Conservation (phyloP, 1,140 invertebrate genomes). For the Carcinoscorpius rotundicauda region DNA sequence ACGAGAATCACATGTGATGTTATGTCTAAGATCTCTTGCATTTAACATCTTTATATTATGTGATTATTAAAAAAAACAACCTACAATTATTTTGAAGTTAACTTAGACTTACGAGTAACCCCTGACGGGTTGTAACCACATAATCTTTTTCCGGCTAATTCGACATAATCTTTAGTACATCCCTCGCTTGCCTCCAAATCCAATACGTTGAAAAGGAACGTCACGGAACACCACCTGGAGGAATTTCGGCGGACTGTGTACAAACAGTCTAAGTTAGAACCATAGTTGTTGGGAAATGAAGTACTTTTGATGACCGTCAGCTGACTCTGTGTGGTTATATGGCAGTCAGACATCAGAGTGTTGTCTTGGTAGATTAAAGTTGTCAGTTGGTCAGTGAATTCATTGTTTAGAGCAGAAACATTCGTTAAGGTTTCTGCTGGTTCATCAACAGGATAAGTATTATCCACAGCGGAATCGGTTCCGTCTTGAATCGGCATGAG, state of each 20-base stretch:
- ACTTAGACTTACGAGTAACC: constrained; percentile 12
- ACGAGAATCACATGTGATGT: no score
- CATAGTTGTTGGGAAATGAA: constrained; percentile 18
- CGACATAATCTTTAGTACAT: constrained; percentile 19
- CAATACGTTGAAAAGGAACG: constrained; percentile 22
- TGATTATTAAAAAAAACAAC: no score
- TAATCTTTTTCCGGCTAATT: constrained; percentile 18
- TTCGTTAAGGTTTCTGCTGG: no score
- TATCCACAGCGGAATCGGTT: no score
- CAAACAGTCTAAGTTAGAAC: constrained; percentile 17
- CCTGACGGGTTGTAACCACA: constrained; percentile 18
- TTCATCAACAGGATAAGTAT: no score
- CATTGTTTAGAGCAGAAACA: no score
- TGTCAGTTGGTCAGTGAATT: no score
- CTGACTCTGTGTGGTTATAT: constrained; percentile 14
- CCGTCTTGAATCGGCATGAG: no score
- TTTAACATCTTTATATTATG: no score
- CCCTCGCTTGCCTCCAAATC: constrained; percentile 18
- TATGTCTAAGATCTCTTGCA: no score
- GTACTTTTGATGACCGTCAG: constrained; percentile 19
- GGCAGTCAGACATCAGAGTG: not conserved
- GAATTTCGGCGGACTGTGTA: constrained; percentile 18
- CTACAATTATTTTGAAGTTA: no score
- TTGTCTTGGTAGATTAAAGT: no score
- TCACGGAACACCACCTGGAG: constrained; percentile 18